Percentiles rank a stretch among this genome's conserved stretches.
Evolutionary conservation across 2,888 invertebrate genomes (phyloP).

Genomic region (Phragmatobia fuliginosa): DNA sequence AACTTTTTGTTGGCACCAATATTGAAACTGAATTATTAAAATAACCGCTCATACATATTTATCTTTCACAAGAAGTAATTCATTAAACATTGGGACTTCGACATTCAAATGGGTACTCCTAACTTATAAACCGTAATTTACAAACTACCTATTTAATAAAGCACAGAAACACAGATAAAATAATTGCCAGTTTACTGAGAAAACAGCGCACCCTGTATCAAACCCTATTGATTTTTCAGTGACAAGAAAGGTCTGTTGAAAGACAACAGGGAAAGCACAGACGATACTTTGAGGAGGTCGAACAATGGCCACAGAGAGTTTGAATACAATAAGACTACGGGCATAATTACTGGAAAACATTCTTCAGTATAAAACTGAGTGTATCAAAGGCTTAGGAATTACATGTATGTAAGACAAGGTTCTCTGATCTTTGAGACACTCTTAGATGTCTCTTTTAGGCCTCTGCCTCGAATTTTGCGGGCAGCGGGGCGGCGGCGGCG

Average conservation of each 20-base stretch:
- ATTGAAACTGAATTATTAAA: too few species aligned
- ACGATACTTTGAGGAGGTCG: slow-evolving; percentile 61
- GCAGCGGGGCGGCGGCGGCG: too few species aligned
- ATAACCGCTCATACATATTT: neutral
- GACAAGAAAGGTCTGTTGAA: slow-evolving; percentile 80
- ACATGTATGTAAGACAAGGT: slow-evolving; percentile 36
- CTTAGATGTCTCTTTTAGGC: slow-evolving; percentile 10
- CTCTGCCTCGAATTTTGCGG: too few species aligned
- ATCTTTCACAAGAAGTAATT: neutral
- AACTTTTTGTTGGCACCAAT: too few species aligned
- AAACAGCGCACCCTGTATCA: slow-evolving; percentile 10
- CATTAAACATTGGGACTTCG: neutral
- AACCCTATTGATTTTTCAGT: slow-evolving; percentile 65
- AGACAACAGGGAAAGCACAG: slow-evolving; percentile 61
- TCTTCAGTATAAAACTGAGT: slow-evolving; percentile 70
- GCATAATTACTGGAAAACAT: slow-evolving; percentile 81
- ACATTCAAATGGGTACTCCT: too few species aligned
- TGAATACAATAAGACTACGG: slow-evolving; percentile 80
- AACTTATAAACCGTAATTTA: neutral
- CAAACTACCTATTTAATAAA: neutral
- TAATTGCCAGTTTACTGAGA: neutral
- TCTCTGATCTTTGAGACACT: slow-evolving; percentile 21
- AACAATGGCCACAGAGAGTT: slow-evolving; percentile 77
- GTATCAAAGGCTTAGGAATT: slow-evolving; percentile 37
- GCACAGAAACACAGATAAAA: neutral